Conservation (phyloP, 2,113 vertebrate species). For the Tretioscincus oriximinensis region DNA sequence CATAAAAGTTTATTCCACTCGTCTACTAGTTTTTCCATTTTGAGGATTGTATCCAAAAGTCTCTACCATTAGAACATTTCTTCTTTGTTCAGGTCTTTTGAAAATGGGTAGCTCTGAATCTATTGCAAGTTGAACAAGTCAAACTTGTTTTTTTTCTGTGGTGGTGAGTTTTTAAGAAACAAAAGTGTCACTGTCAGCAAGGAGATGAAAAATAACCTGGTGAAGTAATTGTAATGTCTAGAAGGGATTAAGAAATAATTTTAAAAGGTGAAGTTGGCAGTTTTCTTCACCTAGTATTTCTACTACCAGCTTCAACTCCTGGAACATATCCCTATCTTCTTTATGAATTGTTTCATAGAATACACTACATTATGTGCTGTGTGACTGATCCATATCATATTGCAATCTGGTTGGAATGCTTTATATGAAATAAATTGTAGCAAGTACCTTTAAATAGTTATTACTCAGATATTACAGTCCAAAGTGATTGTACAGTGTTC, state of each 20-base stretch:
- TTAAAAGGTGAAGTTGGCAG: too few relatives aligned
- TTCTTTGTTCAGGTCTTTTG: background rate
- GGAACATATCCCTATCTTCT: background rate
- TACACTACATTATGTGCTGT: background rate
- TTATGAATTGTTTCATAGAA: background rate
- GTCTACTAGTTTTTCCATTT: too few relatives aligned
- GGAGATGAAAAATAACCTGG: background rate
- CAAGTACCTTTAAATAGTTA: background rate
- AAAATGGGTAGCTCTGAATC: background rate
- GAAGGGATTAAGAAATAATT: background rate
- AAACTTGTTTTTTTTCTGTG: background rate
- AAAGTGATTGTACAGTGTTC: background rate
- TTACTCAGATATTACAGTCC: background rate
- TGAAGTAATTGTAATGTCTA: background rate
- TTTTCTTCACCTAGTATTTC: background rate
- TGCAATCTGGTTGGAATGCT: background rate
- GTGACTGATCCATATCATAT: background rate
- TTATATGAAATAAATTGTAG: background rate
- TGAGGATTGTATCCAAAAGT: too few relatives aligned
- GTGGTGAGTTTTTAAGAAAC: background rate
- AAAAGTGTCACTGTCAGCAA: slow-evolving; percentile 14
- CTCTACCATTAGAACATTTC: too few relatives aligned
- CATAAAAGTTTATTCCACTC: too few relatives aligned
- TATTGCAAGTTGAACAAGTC: slow-evolving; percentile 15
- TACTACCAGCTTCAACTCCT: background rate